Evolutionary conservation across 2,888 invertebrate genomes (phyloP).

Genomic region (Pterostichus madidus): DNA sequence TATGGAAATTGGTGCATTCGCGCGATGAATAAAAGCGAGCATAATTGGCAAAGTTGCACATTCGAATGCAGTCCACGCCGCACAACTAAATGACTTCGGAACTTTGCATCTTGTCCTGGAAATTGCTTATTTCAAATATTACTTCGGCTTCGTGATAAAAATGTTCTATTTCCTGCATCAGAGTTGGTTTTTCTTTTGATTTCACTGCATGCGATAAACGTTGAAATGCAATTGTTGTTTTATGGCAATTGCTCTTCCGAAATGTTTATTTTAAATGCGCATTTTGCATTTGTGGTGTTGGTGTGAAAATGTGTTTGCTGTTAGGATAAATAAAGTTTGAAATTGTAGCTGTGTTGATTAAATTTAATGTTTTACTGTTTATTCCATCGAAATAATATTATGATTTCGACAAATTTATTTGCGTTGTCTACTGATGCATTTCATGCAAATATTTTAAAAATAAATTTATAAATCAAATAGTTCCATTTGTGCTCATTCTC

Average conservation of each 20-base stretch:
- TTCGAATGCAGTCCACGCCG: constrained; percentile 38
- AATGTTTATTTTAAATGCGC: constrained; percentile 39
- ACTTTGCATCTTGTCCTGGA: constrained; percentile 50
- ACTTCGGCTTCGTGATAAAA: constrained; percentile 46
- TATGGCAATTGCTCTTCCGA: constrained; percentile 25
- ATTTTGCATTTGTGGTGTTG: constrained; percentile 21
- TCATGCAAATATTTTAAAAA: too few relatives aligned
- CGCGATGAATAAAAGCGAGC: constrained; percentile 44
- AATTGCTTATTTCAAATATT: constrained; percentile 61
- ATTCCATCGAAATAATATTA: not conserved
- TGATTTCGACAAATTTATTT: too few relatives aligned
- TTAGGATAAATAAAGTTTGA: constrained; percentile 33
- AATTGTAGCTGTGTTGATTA: not conserved
- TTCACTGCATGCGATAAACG: constrained; percentile 15
- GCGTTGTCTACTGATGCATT: too few relatives aligned
- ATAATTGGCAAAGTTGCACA: constrained; percentile 62
- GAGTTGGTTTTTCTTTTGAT: constrained; percentile 25
- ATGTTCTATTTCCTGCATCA: constrained; percentile 19
- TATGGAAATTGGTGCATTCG: constrained; percentile 63
- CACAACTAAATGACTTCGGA: constrained; percentile 52
- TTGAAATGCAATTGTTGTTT: constrained; percentile 49
- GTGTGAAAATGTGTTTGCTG: constrained; percentile 17
- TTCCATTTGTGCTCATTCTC: too few relatives aligned
- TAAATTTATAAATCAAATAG: too few relatives aligned
- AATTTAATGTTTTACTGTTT: not conserved